Percentiles rank a stretch among this genome's conserved stretches.
These are phyloP conservation scores for Zaprionus capensis DNA, from an alignment of 1,140 invertebrate genomes.

Conservation along the genomic window DNA sequence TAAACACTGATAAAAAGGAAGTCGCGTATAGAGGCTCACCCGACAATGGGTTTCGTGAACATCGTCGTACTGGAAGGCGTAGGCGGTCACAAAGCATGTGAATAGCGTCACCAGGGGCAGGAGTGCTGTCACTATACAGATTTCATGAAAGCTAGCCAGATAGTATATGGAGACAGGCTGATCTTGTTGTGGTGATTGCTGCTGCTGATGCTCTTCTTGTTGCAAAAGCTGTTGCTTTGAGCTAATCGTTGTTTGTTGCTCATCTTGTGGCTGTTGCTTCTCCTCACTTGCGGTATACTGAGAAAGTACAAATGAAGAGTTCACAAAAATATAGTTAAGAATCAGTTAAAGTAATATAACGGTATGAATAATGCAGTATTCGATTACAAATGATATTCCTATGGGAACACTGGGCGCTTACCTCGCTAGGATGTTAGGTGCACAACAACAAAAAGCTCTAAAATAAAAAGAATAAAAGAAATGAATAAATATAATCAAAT, in stretches of 20 bases:
- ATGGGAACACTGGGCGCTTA: constrained; percentile 29
- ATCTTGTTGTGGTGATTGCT: constrained; percentile 19
- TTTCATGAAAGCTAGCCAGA: constrained; percentile 86
- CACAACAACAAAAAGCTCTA: constrained; percentile 57
- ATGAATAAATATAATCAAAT: neutral
- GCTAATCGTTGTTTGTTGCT: constrained; percentile 54
- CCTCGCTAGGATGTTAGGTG: constrained; percentile 46
- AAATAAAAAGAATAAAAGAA: constrained; percentile 38
- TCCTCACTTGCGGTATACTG: constrained; percentile 21
- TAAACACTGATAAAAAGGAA: neutral
- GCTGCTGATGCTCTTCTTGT: constrained; percentile 6
- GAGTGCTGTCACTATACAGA: constrained; percentile 92
- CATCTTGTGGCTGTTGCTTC: constrained; percentile 25
- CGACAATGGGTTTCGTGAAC: constrained; percentile 96
- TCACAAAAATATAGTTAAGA: neutral
- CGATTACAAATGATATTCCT: neutral
- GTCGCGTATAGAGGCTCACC: constrained; percentile 86
- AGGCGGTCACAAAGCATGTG: constrained; percentile 93
- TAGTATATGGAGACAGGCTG: constrained; percentile 71
- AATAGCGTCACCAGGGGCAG: constrained; percentile 92
- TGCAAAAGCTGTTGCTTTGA: constrained; percentile 33
- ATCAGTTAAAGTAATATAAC: neutral
- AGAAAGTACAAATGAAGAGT: neutral
- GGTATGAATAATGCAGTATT: neutral
- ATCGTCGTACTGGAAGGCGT: constrained; percentile 95